Evolutionary conservation across 2,888 invertebrate genomes (phyloP).

Genomic region (Acanthosepion lycidas): DNA sequence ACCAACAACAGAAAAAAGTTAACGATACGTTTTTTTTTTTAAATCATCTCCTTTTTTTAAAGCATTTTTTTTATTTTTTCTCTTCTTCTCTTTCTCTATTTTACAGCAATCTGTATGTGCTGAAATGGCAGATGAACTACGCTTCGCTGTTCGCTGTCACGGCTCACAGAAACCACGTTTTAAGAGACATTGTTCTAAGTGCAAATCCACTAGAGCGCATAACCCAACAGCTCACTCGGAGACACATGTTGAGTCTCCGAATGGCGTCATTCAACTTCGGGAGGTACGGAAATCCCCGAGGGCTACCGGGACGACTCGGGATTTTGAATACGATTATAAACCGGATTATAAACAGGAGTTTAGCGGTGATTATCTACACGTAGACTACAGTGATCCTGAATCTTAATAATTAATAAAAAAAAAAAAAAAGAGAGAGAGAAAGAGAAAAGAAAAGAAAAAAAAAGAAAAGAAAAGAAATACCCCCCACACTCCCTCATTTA

Average conservation of each 20-base stretch:
- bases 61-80: slow-evolving; percentile 47
- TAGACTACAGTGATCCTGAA: slow-evolving; percentile 69
- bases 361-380: slow-evolving; percentile 66
- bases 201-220: slow-evolving; percentile 54
- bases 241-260: slow-evolving; percentile 57
- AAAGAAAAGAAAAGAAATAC: neutral
- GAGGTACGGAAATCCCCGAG: slow-evolving; percentile 60
- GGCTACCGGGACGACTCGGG: slow-evolving; percentile 52
- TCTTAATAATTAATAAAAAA: slow-evolving; percentile 55
- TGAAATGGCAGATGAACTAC: slow-evolving; percentile 93
- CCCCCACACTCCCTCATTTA: slow-evolving; percentile 1
- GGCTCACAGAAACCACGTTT: slow-evolving; percentile 84
- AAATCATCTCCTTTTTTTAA: slow-evolving; percentile 37
- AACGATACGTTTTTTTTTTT: neutral
- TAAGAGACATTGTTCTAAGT: slow-evolving; percentile 61
- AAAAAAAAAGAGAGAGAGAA: neutral
- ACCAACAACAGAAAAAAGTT: neutral
- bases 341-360: slow-evolving; percentile 59
- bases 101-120: slow-evolving; percentile 88
- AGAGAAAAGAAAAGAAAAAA: neutral
- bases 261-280: slow-evolving; percentile 65
- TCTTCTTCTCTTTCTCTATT: slow-evolving; percentile 49
- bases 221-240: slow-evolving; percentile 48
- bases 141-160: slow-evolving; percentile 90
- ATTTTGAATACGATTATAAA: slow-evolving; percentile 60